Percentiles rank a stretch among this genome's conserved stretches.
Conservation (phyloP, 1,140 invertebrate species). For the Dreissena rostriformis region DNA sequence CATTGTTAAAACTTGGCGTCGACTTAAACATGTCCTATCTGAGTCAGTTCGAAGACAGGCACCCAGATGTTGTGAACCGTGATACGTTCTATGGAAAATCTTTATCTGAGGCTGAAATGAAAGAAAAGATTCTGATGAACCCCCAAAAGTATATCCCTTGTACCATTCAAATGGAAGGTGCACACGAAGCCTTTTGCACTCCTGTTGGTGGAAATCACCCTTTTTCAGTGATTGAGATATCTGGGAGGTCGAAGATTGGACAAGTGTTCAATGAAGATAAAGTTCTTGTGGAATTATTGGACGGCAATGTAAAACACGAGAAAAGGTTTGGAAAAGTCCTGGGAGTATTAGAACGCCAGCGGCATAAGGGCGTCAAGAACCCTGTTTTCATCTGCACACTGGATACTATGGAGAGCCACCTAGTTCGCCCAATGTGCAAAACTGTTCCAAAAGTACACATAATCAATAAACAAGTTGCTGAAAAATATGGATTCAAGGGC, state of each 20-base stretch:
- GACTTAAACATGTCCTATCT: conserved; percentile 20
- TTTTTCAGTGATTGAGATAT: conserved; percentile 66
- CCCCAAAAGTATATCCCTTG: conserved; percentile 64
- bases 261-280: conserved; percentile 72
- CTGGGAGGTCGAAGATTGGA: conserved; percentile 72
- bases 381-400: conserved; percentile 71
- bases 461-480: conserved; percentile 48
- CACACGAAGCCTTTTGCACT: conserved; percentile 62
- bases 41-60: conserved; percentile 38
- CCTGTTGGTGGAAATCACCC: conserved; percentile 45
- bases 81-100: conserved; percentile 20
- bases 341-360: conserved; percentile 62
- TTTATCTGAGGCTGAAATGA: conserved; percentile 8
- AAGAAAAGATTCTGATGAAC: conserved; percentile 25
- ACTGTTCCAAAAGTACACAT: conserved; percentile 74
- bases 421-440: conserved; percentile 74
- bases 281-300: conserved; percentile 73
- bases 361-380: conserved; percentile 54
- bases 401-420: conserved; percentile 63
- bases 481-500: conserved; percentile 31
- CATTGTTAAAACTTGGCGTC: conserved; percentile 12
- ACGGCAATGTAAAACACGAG: conserved; percentile 22
- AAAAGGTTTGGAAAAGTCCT: conserved; percentile 65
- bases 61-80: conserved; percentile 29
- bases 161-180: conserved; percentile 62